A percentile compares a stretch with the other conserved stretches of the same genome.
Conservation (phyloP, 1,140 invertebrate genomes). For the Apis mellifera region Amel_HAv3.1 CM009933.2:2865001-2865500, state of each 20-base stretch:
- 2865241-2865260: neutral
- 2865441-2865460: conserved; percentile 49
- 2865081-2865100: conserved; percentile 1
- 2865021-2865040: neutral
- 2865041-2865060: neutral
- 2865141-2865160: neutral
- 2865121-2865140: too few relatives aligned
- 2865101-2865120: neutral
- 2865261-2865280: neutral
- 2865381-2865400: neutral
- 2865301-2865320: neutral
- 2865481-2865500: conserved; percentile 54
- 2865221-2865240: neutral
- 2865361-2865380: neutral
- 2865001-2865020: neutral
- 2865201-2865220: neutral
- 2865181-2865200: neutral
- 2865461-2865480: conserved; percentile 73
- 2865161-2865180: too few relatives aligned
- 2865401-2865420: neutral
- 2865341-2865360: neutral
- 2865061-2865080: neutral
- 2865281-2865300: neutral
- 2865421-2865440: conserved; percentile 1
- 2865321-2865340: too few relatives aligned